Conservation (phyloP, 1,140 invertebrate species). For the Calycopis cecrops region DNA sequence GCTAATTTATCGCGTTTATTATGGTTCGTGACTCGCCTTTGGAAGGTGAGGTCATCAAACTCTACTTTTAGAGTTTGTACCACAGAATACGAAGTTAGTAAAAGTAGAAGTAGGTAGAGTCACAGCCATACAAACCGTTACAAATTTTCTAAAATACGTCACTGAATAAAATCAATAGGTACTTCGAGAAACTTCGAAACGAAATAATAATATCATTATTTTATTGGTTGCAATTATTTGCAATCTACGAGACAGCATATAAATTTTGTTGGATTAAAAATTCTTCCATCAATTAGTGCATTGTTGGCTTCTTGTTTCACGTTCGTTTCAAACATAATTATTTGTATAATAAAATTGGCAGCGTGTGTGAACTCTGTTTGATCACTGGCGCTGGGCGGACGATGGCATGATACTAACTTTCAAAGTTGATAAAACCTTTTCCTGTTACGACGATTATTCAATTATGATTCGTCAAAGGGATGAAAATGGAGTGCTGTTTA, state of each 20-base stretch:
- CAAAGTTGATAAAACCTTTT: constrained; percentile 2
- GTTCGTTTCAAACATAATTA: constrained; percentile 44
- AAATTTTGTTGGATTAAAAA: constrained; percentile 52
- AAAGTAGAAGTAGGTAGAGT: too few species aligned
- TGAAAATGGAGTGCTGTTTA: too few species aligned
- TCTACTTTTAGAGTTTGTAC: too few species aligned
- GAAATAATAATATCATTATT: too few species aligned
- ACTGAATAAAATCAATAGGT: too few species aligned
- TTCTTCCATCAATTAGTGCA: constrained; percentile 50
- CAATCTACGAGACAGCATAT: constrained; percentile 32
- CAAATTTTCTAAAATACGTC: too few species aligned
- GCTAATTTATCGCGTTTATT: too few species aligned
- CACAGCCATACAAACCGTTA: too few species aligned
- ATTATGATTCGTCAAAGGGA: constrained; percentile 1
- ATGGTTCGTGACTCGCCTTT: too few species aligned
- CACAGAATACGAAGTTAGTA: too few species aligned
- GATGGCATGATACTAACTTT: constrained; percentile 5
- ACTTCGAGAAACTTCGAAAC: too few species aligned
- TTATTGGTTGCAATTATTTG: constrained; percentile 35
- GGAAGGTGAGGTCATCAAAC: too few species aligned
- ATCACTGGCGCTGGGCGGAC: not conserved
- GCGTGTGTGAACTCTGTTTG: constrained; percentile 12
- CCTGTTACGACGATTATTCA: not conserved
- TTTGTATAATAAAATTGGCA: constrained; percentile 54
- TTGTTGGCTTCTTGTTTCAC: constrained; percentile 35